phyloP scores from a whole-genome alignment of 2,113 vertebrate species.

The Mellivora capensis region DNA sequence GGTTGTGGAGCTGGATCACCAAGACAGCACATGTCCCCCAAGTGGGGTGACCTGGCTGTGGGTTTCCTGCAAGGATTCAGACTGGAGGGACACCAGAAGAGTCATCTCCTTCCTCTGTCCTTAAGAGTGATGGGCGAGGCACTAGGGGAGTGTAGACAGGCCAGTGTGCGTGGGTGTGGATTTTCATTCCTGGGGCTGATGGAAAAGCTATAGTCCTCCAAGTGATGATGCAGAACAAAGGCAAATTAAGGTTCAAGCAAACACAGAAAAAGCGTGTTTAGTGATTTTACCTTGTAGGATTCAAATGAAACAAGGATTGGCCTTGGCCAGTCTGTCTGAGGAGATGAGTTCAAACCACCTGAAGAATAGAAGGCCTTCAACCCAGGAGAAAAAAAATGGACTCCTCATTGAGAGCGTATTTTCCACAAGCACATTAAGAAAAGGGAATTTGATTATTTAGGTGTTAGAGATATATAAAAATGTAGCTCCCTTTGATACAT shows the following conservation, averaged over 20 bases:
- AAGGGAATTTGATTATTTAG: background rate
- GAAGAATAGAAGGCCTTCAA: background rate
- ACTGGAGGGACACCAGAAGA: no score
- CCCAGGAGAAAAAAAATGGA: background rate
- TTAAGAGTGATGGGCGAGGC: background rate
- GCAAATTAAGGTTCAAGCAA: background rate
- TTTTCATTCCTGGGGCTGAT: background rate
- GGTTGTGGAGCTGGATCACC: background rate
- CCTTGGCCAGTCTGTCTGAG: background rate
- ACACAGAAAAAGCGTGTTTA: background rate
- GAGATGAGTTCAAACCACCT: background rate
- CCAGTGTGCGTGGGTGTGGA: rapidly evolving
- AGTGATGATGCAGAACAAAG: background rate
- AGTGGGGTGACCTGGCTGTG: rapidly evolving
- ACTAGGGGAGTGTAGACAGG: rapidly evolving
- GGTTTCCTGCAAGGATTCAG: background rate
- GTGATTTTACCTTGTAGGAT: background rate
- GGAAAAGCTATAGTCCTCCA: background rate
- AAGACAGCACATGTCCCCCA: background rate
- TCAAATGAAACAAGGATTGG: background rate
- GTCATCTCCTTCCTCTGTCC: background rate
- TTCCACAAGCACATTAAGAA: background rate
- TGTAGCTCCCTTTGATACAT: background rate
- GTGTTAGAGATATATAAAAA: background rate
- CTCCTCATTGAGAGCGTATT: background rate